These are phyloP conservation scores for Fabriciana adippe DNA, from an alignment of 2,888 invertebrate species.

Conservation along the genomic window DNA sequence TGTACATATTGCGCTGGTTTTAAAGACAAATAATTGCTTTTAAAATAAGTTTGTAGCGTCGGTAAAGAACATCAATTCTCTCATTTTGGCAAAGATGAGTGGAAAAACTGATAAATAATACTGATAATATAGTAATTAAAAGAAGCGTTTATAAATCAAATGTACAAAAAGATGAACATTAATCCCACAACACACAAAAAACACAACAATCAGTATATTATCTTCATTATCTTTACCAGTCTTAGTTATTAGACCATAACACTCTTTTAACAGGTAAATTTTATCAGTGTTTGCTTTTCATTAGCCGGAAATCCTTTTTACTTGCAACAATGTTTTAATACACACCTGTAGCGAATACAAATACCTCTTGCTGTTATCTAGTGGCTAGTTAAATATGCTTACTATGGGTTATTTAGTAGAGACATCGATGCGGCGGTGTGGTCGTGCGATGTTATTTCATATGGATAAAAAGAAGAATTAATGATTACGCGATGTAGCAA, in stretches of 20 bases:
- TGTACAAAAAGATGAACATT: not conserved
- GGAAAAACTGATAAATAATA: too few relatives aligned
- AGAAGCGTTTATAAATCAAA: too few relatives aligned
- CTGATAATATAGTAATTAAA: too few relatives aligned
- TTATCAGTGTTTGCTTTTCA: constrained; percentile 26
- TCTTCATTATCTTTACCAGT: constrained; percentile 12
- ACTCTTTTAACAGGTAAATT: constrained; percentile 24
- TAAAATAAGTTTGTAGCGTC: too few relatives aligned
- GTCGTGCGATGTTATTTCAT: constrained; percentile 26
- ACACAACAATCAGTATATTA: not conserved
- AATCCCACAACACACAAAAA: not conserved
- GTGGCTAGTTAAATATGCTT: not conserved
- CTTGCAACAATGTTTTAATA: constrained; percentile 20
- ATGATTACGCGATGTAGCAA: constrained; percentile 31
- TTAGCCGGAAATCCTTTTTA: constrained; percentile 31
- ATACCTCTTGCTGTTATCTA: constrained; percentile 4
- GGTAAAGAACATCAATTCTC: too few relatives aligned
- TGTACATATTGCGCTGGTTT: too few relatives aligned
- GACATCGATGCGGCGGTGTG: not conserved
- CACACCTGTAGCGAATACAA: constrained; percentile 11
- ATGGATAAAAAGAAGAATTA: constrained; percentile 27
- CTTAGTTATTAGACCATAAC: constrained; percentile 16
- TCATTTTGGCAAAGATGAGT: too few relatives aligned
- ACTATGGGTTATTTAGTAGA: not conserved
- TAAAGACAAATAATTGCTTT: too few relatives aligned